A percentile compares a stretch with the other conserved stretches of the same genome.
phyloP scores from a whole-genome alignment of 2,113 vertebrate genomes.

The Sceloporus tristichus region DNA sequence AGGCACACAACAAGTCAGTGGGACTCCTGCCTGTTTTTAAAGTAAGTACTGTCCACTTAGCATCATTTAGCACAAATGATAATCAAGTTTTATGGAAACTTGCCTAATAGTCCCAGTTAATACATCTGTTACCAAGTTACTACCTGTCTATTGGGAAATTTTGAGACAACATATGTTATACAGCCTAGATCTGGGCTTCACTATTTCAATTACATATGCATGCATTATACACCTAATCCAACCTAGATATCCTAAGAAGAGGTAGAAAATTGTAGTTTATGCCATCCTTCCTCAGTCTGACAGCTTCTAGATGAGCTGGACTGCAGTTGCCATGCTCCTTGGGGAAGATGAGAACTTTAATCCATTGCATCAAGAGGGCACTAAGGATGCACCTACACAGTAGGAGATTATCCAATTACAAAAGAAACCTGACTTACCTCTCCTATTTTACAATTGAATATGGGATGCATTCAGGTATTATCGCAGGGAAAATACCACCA shows the following conservation, averaged over 20 bases:
- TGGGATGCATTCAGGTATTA: no score
- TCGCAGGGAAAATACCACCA: no score
- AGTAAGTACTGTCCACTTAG: neutral
- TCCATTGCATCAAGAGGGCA: neutral
- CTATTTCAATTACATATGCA: neutral
- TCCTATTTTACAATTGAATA: no score
- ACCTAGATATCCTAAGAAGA: slow-evolving; percentile 24
- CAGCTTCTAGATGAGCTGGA: neutral
- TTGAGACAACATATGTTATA: rapidly evolving
- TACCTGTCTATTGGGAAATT: neutral
- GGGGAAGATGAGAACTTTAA: neutral
- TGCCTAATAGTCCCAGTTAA: neutral
- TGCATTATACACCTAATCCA: neutral
- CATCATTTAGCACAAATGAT: neutral
- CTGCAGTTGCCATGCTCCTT: neutral
- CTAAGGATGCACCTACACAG: no score
- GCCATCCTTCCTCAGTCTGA: neutral
- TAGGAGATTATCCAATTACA: no score
- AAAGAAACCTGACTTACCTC: no score
- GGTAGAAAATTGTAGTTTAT: neutral
- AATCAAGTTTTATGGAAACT: slow-evolving; percentile 20
- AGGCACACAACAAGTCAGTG: neutral
- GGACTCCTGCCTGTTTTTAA: neutral
- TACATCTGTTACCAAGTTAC: neutral
- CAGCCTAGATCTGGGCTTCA: neutral